Conservation (phyloP, 2,113 vertebrate genomes). For the Eretmochelys imbricata region DNA sequence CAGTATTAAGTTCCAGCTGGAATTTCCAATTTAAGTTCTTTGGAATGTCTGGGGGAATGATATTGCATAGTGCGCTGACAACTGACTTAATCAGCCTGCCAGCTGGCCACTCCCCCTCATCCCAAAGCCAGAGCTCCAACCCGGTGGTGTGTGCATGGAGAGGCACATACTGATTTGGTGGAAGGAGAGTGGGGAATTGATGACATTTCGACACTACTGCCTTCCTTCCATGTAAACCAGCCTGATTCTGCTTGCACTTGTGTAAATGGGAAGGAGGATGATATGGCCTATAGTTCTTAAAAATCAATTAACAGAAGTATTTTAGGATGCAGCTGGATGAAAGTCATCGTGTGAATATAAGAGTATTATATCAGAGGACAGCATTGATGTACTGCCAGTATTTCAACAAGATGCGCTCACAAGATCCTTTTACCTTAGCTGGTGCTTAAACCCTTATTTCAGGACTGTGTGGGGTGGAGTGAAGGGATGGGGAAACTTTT, state of each 20-base stretch:
- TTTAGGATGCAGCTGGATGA: background rate
- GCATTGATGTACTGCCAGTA: background rate
- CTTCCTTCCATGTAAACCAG: background rate
- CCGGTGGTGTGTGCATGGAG: accelerated
- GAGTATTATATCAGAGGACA: background rate
- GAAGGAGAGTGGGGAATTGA: accelerated
- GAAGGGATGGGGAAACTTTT: background rate
- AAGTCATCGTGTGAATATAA: background rate
- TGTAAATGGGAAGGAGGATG: background rate
- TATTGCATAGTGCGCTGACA: accelerated
- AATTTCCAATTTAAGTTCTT: background rate
- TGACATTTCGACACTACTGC: accelerated
- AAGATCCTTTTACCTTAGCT: background rate
- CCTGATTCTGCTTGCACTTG: background rate
- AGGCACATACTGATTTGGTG: background rate
- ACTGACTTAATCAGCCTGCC: constrained; percentile 24
- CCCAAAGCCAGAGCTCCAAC: accelerated
- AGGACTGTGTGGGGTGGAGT: background rate
- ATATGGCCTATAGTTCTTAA: background rate
- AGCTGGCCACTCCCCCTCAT: background rate
- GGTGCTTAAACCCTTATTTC: background rate
- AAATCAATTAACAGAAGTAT: background rate
- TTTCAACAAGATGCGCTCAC: background rate
- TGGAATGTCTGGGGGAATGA: background rate
- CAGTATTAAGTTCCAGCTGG: background rate